phyloP scores from a whole-genome alignment of 2,797 vertebrate species.

The Garrulus glandarius region DNA sequence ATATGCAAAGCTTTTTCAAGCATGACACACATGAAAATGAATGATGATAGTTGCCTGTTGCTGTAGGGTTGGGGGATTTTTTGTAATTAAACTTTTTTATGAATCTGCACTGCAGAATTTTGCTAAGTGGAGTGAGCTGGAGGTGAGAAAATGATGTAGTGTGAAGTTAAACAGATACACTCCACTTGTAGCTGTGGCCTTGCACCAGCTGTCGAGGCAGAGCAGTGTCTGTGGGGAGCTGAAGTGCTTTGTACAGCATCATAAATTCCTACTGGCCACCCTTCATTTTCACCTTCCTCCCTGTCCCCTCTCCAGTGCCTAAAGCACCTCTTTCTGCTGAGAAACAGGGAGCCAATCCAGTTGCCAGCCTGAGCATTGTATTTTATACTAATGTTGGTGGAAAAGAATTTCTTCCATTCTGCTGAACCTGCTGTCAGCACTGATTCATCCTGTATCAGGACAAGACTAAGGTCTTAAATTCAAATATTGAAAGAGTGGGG shows the following conservation, averaged over 20 bases:
- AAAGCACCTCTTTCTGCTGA: background rate
- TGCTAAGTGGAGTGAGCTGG: constrained; percentile 39
- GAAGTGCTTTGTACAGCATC: background rate
- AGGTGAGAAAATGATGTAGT: background rate
- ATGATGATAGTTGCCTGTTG: constrained; percentile 65
- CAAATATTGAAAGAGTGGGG: background rate
- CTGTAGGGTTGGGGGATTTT: constrained; percentile 30
- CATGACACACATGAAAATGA: constrained; percentile 73
- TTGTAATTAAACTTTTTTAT: constrained; percentile 78
- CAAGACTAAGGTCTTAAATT: background rate
- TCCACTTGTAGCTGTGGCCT: background rate
- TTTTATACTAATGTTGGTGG: background rate
- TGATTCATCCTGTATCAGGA: background rate
- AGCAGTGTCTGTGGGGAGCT: background rate
- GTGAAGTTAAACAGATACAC: background rate
- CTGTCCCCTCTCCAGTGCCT: background rate
- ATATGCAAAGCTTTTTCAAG: constrained; percentile 76
- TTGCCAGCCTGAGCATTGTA: background rate
- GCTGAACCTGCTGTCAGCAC: background rate
- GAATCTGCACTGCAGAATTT: constrained; percentile 70
- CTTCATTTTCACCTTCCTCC: background rate
- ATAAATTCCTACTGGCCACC: background rate
- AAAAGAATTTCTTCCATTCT: background rate
- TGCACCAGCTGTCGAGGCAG: background rate
- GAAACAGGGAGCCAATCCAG: background rate